phyloP scores from a whole-genome alignment of 2,113 vertebrate genomes.

The Cyanocitta stelleri region DNA sequence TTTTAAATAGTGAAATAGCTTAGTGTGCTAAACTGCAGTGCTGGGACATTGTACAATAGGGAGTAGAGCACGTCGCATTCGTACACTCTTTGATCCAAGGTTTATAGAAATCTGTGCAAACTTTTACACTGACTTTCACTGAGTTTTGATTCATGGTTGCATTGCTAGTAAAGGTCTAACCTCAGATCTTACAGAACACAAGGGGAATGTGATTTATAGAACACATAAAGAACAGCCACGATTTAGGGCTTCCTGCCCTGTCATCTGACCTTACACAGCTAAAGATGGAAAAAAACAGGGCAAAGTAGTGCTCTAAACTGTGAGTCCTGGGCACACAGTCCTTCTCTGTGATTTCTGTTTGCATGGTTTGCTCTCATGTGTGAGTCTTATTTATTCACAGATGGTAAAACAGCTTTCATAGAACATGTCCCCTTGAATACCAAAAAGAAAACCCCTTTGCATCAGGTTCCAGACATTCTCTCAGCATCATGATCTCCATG shows the following conservation, averaged over 20 bases:
- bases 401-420: background rate
- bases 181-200: background rate
- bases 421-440: background rate
- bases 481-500: background rate
- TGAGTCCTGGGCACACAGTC: rapidly evolving
- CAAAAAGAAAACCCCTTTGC: background rate
- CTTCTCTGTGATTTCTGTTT: background rate
- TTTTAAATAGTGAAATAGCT: background rate
- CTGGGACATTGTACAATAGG: background rate
- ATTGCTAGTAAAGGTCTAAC: background rate
- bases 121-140: background rate
- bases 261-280: background rate
- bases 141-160: background rate
- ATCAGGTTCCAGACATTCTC: background rate
- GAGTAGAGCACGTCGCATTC: background rate
- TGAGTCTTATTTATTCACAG: background rate
- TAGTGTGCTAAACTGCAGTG: background rate
- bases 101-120: background rate
- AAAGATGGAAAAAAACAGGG: background rate
- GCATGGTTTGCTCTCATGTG: background rate
- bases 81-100: background rate
- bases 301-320: background rate
- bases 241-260: background rate
- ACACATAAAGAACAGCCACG: background rate
- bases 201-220: background rate